These are phyloP conservation scores for Drosophila auraria DNA, from an alignment of 1,140 invertebrate species.

Conservation along the genomic window DNA sequence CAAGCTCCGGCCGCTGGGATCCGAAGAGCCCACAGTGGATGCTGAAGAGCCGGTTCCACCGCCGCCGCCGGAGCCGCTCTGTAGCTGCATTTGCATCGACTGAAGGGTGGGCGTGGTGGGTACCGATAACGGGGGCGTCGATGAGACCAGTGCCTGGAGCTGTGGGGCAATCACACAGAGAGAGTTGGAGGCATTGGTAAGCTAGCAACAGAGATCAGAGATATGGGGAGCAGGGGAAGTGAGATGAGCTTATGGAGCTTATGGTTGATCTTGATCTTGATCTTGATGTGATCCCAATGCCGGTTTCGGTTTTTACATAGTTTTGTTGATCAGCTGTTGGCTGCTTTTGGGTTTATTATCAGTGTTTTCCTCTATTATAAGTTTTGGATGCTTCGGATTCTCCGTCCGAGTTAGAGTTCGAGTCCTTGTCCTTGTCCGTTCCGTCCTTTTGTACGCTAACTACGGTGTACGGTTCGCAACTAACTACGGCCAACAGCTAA, in stretches of 20 bases:
- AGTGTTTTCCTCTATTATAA: background rate
- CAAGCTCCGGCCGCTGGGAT: conserved; percentile 71
- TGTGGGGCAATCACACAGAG: conserved; percentile 56
- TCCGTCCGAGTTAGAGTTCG: conserved; percentile 4
- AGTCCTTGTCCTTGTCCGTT: conserved; percentile 25
- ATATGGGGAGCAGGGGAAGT: conserved; percentile 1
- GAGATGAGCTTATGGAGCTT: conserved; percentile 4
- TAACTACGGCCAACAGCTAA: conserved; percentile 81
- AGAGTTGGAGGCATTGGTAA: conserved; percentile 56
- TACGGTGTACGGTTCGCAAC: conserved; percentile 52
- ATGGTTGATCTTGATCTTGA: background rate
- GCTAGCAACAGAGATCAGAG: conserved; percentile 42
- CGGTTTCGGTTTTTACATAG: conserved; percentile 38
- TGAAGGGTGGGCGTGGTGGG: conserved; percentile 80
- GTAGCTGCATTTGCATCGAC: conserved; percentile 84
- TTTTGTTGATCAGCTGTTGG: conserved; percentile 80
- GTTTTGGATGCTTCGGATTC: background rate
- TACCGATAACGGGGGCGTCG: conserved; percentile 80
- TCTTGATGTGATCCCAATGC: conserved; percentile 20
- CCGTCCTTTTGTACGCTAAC: conserved; percentile 51
- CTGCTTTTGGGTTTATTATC: conserved; percentile 12
- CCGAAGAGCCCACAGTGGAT: conserved; percentile 20
- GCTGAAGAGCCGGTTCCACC: conserved; percentile 12
- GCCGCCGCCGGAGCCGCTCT: conserved; percentile 59
- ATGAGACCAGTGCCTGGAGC: conserved; percentile 84